Base-by-base conservation (phyloP, 2,888 invertebrate genomes). In the Sphinx pinastri region DNA sequence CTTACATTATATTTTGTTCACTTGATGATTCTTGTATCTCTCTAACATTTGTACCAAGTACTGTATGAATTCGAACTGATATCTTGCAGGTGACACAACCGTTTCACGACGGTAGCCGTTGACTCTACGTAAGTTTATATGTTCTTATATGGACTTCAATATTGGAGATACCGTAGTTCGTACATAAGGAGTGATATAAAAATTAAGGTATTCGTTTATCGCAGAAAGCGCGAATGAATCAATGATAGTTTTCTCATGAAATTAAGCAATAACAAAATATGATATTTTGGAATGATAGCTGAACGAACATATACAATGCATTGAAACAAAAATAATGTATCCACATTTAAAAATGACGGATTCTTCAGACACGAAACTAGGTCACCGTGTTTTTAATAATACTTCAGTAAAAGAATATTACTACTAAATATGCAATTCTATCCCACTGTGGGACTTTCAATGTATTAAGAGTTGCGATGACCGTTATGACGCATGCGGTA, bases 401-500 rank as follows among this genome's bases (percentile, higher is more conserved):
- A 63, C 49, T 19, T 19, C 63, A 19, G 13, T 13, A 49, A 19
- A 45, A 6, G 13, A 55, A 55, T 55, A 19, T 19, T 54, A 54
- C n/a, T 54, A 38, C 1, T 54, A 55, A 10, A 19, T 55, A 54
- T 55, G 7, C 11, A 19, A 55, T 11, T 55, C 19, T 11, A 55
- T 19, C 10, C 16, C 55, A 55, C 16, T 19, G 55, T 19, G 10
- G 4, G 8, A 38, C 10, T 19, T 55, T 16, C 16, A 19, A 19
- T 11, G 12, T 19, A 10, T 55, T 11, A 7, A 45, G 12, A 63
- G 47, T 63, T 63, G 63, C 66, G 69, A 84, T 87, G 88, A 84
- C 85, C 85, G 84, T 87, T 88, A 84, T 92, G 93, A 91, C 92
- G 92, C 93, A 92, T 92, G 91, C 92, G 92, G 92, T 84, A 87